A percentile compares a stretch with the other conserved stretches of the same genome.
Evolutionary conservation across 2,888 invertebrate genomes (phyloP).

Genomic region (Leuctra nigra): DNA sequence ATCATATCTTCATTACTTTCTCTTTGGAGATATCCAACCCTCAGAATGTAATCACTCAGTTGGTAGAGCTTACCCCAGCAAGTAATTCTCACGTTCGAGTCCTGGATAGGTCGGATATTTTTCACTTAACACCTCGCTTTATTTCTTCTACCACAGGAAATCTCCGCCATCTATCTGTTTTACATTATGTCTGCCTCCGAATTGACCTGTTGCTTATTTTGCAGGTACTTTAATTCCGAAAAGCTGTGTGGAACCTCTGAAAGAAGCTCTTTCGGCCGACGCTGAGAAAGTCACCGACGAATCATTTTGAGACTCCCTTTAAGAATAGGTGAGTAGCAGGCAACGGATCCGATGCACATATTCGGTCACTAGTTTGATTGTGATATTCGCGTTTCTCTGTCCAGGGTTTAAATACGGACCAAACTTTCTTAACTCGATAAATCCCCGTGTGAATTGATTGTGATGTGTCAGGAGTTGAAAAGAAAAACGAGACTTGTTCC

Average conservation of each 20-base stretch:
- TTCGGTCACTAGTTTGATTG: not conserved
- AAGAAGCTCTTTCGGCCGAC: conserved; percentile 71
- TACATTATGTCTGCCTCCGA: no score
- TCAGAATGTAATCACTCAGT: no score
- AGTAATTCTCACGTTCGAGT: no score
- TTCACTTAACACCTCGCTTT: no score
- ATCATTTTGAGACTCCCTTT: conserved; percentile 27
- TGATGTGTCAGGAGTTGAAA: not conserved
- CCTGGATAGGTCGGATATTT: no score
- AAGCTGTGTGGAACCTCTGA: conserved; percentile 72
- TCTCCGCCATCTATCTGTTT: no score
- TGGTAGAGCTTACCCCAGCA: no score
- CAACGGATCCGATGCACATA: not conserved
- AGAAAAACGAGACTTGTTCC: not conserved
- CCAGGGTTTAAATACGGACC: conserved; percentile 15
- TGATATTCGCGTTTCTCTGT: not conserved
- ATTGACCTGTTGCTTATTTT: no score
- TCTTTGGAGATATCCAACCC: no score
- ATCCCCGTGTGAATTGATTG: conserved; percentile 16
- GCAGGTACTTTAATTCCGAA: conserved; percentile 82
- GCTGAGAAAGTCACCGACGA: conserved; percentile 70
- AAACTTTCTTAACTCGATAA: not conserved
- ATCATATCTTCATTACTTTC: no score
- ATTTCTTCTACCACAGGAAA: no score
- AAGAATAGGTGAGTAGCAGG: not conserved